These are phyloP conservation scores for Luperina nickerlii DNA, from an alignment of 2,888 invertebrate species.

Conservation along the genomic window DNA sequence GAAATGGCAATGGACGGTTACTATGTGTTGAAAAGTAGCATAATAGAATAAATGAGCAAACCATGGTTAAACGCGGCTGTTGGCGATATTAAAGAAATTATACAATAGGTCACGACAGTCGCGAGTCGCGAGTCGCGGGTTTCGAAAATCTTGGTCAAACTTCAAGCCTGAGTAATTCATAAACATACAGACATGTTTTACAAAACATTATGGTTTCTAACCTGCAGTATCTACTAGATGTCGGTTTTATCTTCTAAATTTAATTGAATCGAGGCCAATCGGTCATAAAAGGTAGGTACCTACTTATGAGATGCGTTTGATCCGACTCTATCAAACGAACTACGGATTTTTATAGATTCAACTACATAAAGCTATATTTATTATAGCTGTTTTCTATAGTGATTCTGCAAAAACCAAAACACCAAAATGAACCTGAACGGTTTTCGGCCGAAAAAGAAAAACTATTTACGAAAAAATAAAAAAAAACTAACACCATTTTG, in stretches of 20 bases:
- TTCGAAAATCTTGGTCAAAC: constrained; percentile 18
- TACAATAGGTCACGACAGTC: constrained; percentile 41
- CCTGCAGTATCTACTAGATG: not conserved
- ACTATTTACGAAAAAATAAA: not conserved
- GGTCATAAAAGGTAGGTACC: not conserved
- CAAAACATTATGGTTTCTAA: not conserved
- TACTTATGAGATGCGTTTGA: not conserved
- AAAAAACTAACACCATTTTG: no score
- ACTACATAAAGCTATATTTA: not conserved
- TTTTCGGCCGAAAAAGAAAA: not conserved
- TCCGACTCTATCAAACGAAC: not conserved
- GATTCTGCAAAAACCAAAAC: no score
- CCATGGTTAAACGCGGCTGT: constrained; percentile 1
- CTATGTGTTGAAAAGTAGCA: not conserved
- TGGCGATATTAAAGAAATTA: constrained; percentile 34
- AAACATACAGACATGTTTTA: not conserved
- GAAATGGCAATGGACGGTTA: not conserved
- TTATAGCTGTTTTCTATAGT: not conserved
- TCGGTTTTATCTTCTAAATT: not conserved
- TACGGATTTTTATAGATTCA: not conserved
- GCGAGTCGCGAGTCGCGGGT: constrained; percentile 8
- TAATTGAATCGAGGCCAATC: constrained; percentile 4
- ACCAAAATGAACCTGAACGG: not conserved
- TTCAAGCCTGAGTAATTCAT: constrained; percentile 3
- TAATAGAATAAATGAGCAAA: constrained; percentile 15